Conservation (phyloP, 2,888 invertebrate genomes). For the Trissolcus brochymenae region DNA sequence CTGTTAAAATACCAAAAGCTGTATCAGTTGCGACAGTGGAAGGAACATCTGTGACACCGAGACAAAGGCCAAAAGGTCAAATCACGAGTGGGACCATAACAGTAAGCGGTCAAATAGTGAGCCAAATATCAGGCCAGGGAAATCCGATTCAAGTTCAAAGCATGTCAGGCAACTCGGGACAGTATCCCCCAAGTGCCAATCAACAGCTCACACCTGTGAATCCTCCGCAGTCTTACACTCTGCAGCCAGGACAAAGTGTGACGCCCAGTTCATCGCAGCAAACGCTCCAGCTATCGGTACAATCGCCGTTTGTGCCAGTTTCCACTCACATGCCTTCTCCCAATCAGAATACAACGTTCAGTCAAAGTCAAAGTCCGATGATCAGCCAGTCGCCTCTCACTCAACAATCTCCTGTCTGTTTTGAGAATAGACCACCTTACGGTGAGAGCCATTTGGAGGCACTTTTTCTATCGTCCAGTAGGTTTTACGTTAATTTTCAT, state of each 20-base stretch:
- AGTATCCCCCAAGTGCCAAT: conserved; percentile 64
- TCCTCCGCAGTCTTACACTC: conserved; percentile 63
- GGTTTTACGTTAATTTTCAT: conserved; percentile 32
- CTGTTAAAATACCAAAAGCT: conserved; percentile 77
- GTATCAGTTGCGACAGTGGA: conserved; percentile 78
- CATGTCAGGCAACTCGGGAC: conserved; percentile 62
- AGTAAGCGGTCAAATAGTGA: conserved; percentile 73
- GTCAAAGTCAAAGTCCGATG: conserved; percentile 71
- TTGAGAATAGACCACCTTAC: conserved; percentile 65
- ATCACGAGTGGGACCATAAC: conserved; percentile 73
- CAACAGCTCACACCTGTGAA: conserved; percentile 66
- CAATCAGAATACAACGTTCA: conserved; percentile 66
- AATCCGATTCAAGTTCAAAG: conserved; percentile 63
- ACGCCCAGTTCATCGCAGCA: conserved; percentile 61
- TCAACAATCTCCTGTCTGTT: conserved; percentile 73
- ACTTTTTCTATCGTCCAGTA: conserved; percentile 81
- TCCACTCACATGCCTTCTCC: conserved; percentile 69
- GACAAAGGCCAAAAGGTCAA: conserved; percentile 87
- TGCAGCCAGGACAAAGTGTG: conserved; percentile 58
- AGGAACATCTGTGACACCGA: conserved; percentile 88
- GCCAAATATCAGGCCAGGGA: conserved; percentile 74
- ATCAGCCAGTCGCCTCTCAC: conserved; percentile 69
- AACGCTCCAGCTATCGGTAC: conserved; percentile 59
- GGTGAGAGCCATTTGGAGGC: conserved; percentile 77
- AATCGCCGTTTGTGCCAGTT: conserved; percentile 63